Percentiles rank a stretch among this genome's conserved stretches.
Evolutionary conservation across 2,113 vertebrate genomes (phyloP).

Genomic region (Megaceryle maxima): DNA sequence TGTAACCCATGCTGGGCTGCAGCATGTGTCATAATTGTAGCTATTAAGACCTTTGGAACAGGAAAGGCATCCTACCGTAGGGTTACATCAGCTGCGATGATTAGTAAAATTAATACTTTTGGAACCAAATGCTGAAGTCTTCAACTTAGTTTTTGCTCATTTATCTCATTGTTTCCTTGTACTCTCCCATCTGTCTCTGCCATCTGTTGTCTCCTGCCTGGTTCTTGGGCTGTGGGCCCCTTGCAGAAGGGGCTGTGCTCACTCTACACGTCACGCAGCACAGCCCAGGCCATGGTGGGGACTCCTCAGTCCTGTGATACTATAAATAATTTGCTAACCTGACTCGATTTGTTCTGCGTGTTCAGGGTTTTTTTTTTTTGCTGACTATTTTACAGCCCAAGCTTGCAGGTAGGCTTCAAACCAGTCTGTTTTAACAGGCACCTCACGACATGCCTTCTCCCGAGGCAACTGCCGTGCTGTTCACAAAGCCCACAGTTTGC

Average conservation of each 20-base stretch:
- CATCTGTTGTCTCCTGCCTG: constrained; percentile 45
- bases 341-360: accelerated
- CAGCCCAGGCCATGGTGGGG: accelerated
- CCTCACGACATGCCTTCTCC: accelerated
- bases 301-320: not conserved
- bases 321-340: not conserved
- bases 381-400: not conserved
- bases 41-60: not conserved
- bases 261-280: accelerated
- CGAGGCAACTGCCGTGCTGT: not conserved
- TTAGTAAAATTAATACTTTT: not conserved
- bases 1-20: not conserved
- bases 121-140: not conserved
- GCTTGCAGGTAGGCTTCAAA: not conserved
- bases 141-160: constrained; percentile 51
- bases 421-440: not conserved
- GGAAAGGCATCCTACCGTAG: not conserved
- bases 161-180: constrained; percentile 54
- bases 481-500: not conserved
- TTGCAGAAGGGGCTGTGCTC: not conserved
- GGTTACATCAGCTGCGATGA: not conserved
- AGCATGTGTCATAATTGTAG: not conserved
- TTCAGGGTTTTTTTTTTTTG: not conserved
- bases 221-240: not conserved
- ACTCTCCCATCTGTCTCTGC: constrained; percentile 38